These are phyloP conservation scores for Enhydra lutris DNA, from an alignment of 2,113 vertebrate species.

Conservation along the genomic window DNA sequence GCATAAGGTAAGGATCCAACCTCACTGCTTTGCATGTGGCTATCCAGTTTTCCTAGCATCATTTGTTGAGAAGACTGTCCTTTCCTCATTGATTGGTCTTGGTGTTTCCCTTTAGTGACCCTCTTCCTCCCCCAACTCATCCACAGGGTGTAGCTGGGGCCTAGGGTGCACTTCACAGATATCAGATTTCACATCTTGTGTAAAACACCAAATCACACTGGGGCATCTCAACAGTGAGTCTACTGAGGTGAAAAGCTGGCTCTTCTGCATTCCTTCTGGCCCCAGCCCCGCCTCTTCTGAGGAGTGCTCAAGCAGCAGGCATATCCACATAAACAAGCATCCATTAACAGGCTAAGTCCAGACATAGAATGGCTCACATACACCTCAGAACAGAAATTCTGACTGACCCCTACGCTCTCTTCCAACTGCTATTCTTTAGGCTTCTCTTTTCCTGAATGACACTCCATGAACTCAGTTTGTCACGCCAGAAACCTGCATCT, in stretches of 20 bases:
- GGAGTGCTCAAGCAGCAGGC: background rate
- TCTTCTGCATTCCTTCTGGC: background rate
- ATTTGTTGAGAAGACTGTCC: background rate
- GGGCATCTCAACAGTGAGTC: background rate
- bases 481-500: background rate
- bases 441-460: background rate
- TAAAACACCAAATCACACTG: background rate
- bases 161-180: background rate
- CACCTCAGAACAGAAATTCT: background rate
- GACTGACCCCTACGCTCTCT: background rate
- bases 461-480: background rate
- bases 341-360: background rate
- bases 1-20: background rate
- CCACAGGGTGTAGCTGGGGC: background rate
- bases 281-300: background rate
- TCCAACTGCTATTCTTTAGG: background rate
- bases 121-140: fast-evolving
- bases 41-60: background rate
- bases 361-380: background rate
- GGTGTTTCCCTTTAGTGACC: background rate
- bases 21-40: background rate
- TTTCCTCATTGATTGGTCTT: background rate
- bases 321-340: background rate
- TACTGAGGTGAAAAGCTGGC: background rate
- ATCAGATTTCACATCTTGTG: background rate